Evolutionary conservation across 2,888 invertebrate species (phyloP), one percentile per base, ranked within the genome.

Genomic region (Acrocyrtus sp.): DNA sequence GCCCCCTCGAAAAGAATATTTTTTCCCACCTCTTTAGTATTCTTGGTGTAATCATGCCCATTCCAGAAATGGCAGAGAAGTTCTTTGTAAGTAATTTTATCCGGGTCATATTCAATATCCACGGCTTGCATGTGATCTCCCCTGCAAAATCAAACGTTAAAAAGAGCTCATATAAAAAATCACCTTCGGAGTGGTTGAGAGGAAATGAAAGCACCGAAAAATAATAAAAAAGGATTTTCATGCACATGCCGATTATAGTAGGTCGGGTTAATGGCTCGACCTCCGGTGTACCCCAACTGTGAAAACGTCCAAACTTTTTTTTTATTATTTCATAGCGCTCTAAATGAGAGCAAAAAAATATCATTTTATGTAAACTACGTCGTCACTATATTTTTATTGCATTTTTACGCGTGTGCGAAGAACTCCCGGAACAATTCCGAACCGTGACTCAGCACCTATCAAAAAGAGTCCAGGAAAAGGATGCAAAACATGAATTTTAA

Each of bases 41-140:
- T 54, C 22, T 26, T 56, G 1, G 41, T 50, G 41, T 69, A 56
- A 62, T 56, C 61, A 29, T 69, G 69, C 10, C 56, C 61, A 56
- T 62, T 62, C 56, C 61, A 69, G 53, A 69, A 56, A 39, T 62
- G 56, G 34, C 10, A 17, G 17, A 47, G 27, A 29, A 69, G 56
- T 54, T 69, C 60, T 47, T 69, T 58, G 34, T 43, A 56, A 10
- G 39, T 27, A 45, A 56, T 56, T 56, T 62, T 21, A 21, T 39
- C 29, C 3, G 62, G 48, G 34, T 68, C 60, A n/a, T 62, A 62
- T 43, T 54, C 61, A 34, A 68, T 50, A 60, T 67, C 58, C 12
- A 67, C 58, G 27, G 58, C 67, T 24, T 27, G 39, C 17, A 68
- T 41, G n/a, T 67, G 53, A 60, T 58, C 60, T 17, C 51, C 67